Evolutionary conservation across 2,797 vertebrate species (phyloP), one percentile per base, ranked within the genome.

Genomic region (Morus bassanus): DNA sequence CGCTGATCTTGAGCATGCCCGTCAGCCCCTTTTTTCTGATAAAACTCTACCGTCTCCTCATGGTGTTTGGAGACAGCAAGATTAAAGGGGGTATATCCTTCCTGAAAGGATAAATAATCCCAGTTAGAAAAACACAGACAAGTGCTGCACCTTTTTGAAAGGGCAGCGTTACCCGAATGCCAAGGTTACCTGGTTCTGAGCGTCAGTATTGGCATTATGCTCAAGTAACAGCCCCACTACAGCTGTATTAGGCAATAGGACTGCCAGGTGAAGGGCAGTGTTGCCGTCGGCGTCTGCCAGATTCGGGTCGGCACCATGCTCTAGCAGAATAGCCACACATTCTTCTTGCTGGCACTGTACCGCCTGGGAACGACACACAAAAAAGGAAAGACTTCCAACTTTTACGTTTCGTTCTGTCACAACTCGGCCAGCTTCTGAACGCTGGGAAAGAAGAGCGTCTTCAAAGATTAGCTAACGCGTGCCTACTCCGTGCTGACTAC

Each of bases 401-500:
- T 39, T 59, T 51, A 16, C 5, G 4, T 31, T 13, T 25, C 24
- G 10, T n/a, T n/a, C 48, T 61, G 33, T 13, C 21, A 35, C 45
- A 56, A 56, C 31, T 56, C 1, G 8, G 8, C 19, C 54, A n/a
- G 31, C 24, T 85, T 28, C 67, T 27, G 24, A 67, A 18, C 4
- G 33, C 18, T 64, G 9, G 18, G 5, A 35, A 11, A 46, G 33
- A 51, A 59, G 21, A 33, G 10, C 51, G 21, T 22, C 31, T 37
- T 45, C 33, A 43, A 43, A 64, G 33, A 72, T 25, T 5, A 64
- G 37, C 25, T 50, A 50, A 21, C 8, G 13, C 12, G 37, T 10
- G 43, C 43, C 19, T 50, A 18, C 25, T 22, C 37, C 43, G 14
- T 0, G 0, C 23, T 0, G 1, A 28, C 7, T 25, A 24, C 13